A percentile compares a stretch with the other conserved stretches of the same genome.
Evolutionary conservation across 2,888 invertebrate genomes (phyloP).

Genomic region (Spatulosminthurus flaviceps): DNA sequence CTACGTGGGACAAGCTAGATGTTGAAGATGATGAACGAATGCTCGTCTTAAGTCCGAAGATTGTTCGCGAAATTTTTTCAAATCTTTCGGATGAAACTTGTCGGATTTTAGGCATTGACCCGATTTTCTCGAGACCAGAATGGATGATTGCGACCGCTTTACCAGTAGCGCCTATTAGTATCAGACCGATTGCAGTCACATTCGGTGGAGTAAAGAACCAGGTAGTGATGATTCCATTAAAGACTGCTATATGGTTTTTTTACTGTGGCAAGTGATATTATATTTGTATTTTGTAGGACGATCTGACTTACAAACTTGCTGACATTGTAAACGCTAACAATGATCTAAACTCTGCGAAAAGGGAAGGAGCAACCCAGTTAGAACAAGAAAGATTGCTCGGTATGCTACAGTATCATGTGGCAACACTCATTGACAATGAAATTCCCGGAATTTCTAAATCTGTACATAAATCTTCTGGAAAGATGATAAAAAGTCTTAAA

Average conservation of each 20-base stretch:
- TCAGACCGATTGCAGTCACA: constrained; percentile 98
- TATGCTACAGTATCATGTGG: constrained; percentile 96
- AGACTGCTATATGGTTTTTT: too few relatives aligned
- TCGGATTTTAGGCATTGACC: constrained; percentile 65
- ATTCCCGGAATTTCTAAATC: constrained; percentile 98
- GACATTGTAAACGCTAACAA: constrained; percentile 99
- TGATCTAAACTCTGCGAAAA: constrained; percentile 92
- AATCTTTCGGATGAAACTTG: constrained; percentile 15
- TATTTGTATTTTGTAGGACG: constrained; percentile 84
- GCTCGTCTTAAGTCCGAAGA: neutral
- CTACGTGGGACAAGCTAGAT: neutral
- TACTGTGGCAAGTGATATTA: too few relatives aligned
- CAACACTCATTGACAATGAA: constrained; percentile 74
- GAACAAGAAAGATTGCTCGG: constrained; percentile 95
- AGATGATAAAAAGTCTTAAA: constrained; percentile 94
- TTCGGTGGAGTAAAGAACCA: constrained; percentile 95
- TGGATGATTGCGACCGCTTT: constrained; percentile 99
- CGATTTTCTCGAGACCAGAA: constrained; percentile 95
- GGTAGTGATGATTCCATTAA: neutral
- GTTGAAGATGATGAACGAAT: constrained; percentile 11
- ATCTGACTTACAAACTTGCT: constrained; percentile 96
- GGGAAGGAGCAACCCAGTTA: constrained; percentile 95
- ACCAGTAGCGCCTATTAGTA: constrained; percentile 95
- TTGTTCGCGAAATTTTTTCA: neutral
- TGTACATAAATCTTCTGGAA: constrained; percentile 98